A percentile compares a stretch with the other conserved stretches of the same genome.
These are phyloP conservation scores for Cyphomyrus plagiostoma DNA, from an alignment of 2,113 vertebrate species.

Conservation along the genomic window DNA sequence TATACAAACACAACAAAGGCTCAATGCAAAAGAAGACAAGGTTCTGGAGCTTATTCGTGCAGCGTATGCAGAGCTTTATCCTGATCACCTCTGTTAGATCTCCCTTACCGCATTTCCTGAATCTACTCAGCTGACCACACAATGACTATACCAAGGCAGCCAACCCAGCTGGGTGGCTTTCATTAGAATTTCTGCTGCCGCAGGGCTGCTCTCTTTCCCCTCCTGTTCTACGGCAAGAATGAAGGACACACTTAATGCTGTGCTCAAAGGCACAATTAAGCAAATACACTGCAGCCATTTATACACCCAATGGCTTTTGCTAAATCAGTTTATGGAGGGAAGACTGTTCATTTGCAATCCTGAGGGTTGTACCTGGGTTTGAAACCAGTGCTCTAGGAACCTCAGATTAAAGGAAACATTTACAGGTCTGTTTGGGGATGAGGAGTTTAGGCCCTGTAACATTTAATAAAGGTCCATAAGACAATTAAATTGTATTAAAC, in stretches of 20 bases:
- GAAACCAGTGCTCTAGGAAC: neutral
- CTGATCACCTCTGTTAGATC: neutral
- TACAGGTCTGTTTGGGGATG: neutral
- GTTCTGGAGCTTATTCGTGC: neutral
- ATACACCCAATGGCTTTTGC: conserved; percentile 24
- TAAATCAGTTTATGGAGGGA: conserved; percentile 40
- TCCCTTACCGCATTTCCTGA: neutral
- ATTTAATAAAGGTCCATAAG: neutral
- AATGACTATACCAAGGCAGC: neutral
- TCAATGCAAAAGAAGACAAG: neutral
- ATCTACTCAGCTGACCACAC: neutral
- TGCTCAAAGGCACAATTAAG: neutral
- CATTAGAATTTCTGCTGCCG: neutral
- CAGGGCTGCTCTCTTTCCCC: neutral
- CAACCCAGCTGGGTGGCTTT: neutral
- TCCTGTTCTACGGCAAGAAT: neutral
- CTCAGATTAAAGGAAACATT: neutral
- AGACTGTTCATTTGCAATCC: conserved; percentile 27
- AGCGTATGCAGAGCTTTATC: neutral
- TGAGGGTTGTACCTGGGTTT: conserved; percentile 19
- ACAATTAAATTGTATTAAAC: neutral
- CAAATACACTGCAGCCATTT: conserved; percentile 28
- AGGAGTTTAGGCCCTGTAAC: neutral
- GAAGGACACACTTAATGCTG: neutral
- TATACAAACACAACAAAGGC: neutral